A percentile compares a stretch with the other conserved stretches of the same genome.
phyloP scores from a whole-genome alignment of 2,888 invertebrate genomes.

The Mimachlamys varia region DNA sequence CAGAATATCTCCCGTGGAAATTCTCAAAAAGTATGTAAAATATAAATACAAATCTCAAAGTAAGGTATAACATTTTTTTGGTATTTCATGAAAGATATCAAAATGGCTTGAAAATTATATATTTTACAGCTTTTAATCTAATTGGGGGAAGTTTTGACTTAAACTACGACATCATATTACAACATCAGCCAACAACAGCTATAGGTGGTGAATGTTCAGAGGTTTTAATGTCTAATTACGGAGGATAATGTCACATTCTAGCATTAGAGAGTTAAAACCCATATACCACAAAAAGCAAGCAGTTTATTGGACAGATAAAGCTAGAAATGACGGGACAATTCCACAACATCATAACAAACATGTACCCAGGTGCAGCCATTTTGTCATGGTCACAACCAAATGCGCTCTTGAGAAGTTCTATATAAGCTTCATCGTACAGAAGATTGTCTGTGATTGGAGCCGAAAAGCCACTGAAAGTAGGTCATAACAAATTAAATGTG shows the following conservation, averaged over 20 bases:
- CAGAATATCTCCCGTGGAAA: too few species aligned
- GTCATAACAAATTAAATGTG: neutral
- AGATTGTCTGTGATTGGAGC: slow-evolving; percentile 4
- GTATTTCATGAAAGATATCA: too few species aligned
- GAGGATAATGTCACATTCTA: neutral
- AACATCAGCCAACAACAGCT: neutral
- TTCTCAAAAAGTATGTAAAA: too few species aligned
- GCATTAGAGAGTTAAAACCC: slow-evolving; percentile 1
- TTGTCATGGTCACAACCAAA: slow-evolving; percentile 27
- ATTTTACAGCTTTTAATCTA: too few species aligned
- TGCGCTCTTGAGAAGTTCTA: slow-evolving; percentile 34
- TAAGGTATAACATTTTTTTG: too few species aligned
- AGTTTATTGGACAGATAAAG: neutral
- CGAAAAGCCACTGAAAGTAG: neutral
- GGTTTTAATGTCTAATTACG: neutral
- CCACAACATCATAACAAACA: slow-evolving; percentile 16
- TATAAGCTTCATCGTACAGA: slow-evolving; percentile 25
- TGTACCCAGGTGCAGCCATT: slow-evolving; percentile 16
- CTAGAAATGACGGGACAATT: neutral
- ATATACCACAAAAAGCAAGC: slow-evolving; percentile 29
- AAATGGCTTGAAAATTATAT: too few species aligned
- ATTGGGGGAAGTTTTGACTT: too few species aligned
- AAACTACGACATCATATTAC: neutral
- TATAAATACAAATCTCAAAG: too few species aligned
- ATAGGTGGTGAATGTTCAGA: neutral